Percentiles rank a stretch among this genome's conserved stretches.
phyloP scores from a whole-genome alignment of 1,140 invertebrate genomes.

The Psilanteris sp. region DNA sequence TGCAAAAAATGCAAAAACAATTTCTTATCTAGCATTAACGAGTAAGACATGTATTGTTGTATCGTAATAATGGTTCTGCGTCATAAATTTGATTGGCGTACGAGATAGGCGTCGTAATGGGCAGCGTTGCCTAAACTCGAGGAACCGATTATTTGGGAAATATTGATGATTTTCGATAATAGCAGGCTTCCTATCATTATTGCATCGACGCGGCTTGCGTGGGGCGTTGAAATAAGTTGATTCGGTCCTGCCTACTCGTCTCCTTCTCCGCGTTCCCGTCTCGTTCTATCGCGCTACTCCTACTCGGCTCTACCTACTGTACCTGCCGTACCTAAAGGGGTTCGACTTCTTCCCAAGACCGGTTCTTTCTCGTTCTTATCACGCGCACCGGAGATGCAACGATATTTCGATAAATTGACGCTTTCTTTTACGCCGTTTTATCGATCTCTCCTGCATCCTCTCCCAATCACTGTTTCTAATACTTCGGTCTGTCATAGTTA shows the following conservation, averaged over 20 bases:
- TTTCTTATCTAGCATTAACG: constrained; percentile 44
- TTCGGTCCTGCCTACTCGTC: constrained; percentile 58
- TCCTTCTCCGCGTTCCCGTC: constrained; percentile 18
- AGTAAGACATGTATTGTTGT: constrained; percentile 49
- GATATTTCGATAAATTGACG: constrained; percentile 63
- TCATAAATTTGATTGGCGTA: constrained; percentile 58
- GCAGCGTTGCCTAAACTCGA: constrained; percentile 44
- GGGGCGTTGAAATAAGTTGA: constrained; percentile 62
- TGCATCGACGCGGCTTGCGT: constrained; percentile 41
- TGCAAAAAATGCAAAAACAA: constrained; percentile 35
- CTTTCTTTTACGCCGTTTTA: constrained; percentile 53
- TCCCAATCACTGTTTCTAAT: constrained; percentile 29
- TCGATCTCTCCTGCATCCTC: constrained; percentile 19
- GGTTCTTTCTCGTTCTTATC: constrained; percentile 61
- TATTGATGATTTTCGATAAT: constrained; percentile 64
- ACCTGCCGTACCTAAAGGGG: constrained; percentile 47
- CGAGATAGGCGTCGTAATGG: constrained; percentile 52
- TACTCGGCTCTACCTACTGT: constrained; percentile 51
- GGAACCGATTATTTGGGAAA: constrained; percentile 58
- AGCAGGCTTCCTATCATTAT: constrained; percentile 59
- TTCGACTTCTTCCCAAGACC: constrained; percentile 52
- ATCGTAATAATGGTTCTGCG: constrained; percentile 52
- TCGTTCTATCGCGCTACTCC: constrained; percentile 37
- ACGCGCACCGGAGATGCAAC: constrained; percentile 54
- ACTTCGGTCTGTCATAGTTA: neutral